A percentile compares a stretch with the other conserved stretches of the same genome.
Conservation (phyloP, 2,888 invertebrate genomes). For the Esperia sulphurella region DNA sequence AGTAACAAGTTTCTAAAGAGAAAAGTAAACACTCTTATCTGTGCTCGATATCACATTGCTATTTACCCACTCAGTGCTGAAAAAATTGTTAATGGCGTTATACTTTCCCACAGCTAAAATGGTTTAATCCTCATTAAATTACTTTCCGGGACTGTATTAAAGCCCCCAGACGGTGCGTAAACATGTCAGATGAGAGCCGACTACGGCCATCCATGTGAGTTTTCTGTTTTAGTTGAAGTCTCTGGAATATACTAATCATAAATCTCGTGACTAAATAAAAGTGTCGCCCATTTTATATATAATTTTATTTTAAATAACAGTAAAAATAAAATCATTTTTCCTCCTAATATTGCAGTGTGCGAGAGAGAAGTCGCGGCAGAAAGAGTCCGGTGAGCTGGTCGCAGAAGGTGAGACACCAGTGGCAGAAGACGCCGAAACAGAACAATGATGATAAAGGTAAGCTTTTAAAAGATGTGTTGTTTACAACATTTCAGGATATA, state of each 20-base stretch:
- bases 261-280: too few species aligned
- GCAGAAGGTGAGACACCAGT: slow-evolving; percentile 81
- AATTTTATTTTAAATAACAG: too few species aligned
- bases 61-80: slow-evolving; percentile 34
- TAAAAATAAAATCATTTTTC: slow-evolving; percentile 15
- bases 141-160: too few species aligned
- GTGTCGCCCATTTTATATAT: too few species aligned
- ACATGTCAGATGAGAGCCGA: too few species aligned
- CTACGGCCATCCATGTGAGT: too few species aligned
- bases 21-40: slow-evolving; percentile 61
- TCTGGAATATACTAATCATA: too few species aligned
- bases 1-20: slow-evolving; percentile 47
- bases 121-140: too few species aligned
- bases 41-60: slow-evolving; percentile 35
- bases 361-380: slow-evolving; percentile 72
- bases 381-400: slow-evolving; percentile 81
- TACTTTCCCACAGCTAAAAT: slow-evolving; percentile 9
- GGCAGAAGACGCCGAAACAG: slow-evolving; percentile 76
- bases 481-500: not conserved
- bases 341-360: slow-evolving; percentile 63
- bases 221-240: too few species aligned
- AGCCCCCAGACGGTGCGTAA: too few species aligned
- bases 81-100: slow-evolving; percentile 21
- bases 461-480: not conserved
- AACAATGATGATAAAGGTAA: slow-evolving; percentile 53